Evolutionary conservation across 2,113 vertebrate species (phyloP).

Genomic region (Sander vitreus): DNA sequence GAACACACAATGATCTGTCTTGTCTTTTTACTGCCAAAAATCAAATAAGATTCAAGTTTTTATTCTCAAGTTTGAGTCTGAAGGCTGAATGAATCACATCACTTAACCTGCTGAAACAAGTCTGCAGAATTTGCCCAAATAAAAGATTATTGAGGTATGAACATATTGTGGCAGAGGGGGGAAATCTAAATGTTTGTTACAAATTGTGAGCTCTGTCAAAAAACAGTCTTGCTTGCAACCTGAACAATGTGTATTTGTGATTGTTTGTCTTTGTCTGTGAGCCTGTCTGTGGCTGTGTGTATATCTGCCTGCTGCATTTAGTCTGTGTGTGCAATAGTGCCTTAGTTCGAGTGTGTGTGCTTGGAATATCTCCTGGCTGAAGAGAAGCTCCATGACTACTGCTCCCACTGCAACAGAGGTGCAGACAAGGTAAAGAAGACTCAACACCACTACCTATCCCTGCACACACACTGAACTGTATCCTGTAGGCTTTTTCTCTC

Average conservation of each 20-base stretch:
- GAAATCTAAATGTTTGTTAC: neutral
- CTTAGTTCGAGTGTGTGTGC: constrained; percentile 17
- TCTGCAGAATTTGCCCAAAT: neutral
- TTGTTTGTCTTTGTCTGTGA: constrained; percentile 27
- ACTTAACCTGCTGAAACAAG: constrained; percentile 9
- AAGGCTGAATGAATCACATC: constrained; percentile 9
- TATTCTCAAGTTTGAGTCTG: constrained; percentile 11
- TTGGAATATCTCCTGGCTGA: constrained; percentile 68
- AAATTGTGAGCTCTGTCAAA: constrained; percentile 27
- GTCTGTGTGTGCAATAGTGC: neutral
- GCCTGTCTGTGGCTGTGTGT: constrained; percentile 12
- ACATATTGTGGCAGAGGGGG: neutral
- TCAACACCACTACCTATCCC: constrained; percentile 45
- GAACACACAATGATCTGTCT: neutral
- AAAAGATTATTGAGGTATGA: neutral
- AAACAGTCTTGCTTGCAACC: constrained; percentile 12
- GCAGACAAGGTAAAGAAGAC: constrained; percentile 54
- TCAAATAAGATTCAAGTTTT: neutral
- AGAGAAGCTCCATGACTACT: constrained; percentile 72
- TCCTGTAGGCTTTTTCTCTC: constrained; percentile 35
- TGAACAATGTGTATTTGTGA: constrained; percentile 6
- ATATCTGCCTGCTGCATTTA: constrained; percentile 32
- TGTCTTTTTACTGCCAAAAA: constrained; percentile 7
- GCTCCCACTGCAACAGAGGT: constrained; percentile 78
- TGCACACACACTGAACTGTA: constrained; percentile 7